These are phyloP conservation scores for Odontomyia ornata DNA, from an alignment of 2,888 invertebrate genomes.

Conservation along the genomic window DNA sequence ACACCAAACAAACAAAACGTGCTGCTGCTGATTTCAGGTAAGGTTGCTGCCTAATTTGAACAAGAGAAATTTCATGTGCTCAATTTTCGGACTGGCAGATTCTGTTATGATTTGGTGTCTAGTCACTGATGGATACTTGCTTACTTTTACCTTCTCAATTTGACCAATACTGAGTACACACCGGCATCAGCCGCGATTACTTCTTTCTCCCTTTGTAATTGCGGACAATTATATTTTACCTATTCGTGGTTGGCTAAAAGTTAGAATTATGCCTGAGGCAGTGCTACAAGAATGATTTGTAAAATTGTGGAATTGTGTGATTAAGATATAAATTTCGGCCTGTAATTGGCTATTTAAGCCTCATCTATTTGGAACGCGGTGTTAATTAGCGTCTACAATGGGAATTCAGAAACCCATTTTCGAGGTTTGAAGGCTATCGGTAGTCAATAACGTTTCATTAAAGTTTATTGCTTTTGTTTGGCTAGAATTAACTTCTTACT, in stretches of 20 bases:
- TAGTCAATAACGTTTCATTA: not conserved
- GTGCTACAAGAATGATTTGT: too few species aligned
- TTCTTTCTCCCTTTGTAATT: conserved; percentile 4
- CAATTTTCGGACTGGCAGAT: not conserved
- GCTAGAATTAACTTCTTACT: not conserved
- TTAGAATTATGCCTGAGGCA: not conserved
- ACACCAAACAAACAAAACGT: not conserved
- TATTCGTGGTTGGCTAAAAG: not conserved
- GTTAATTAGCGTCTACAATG: not conserved
- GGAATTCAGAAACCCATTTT: not conserved
- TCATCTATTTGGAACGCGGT: not conserved
- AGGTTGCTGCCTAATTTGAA: not conserved
- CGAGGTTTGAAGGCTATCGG: not conserved
- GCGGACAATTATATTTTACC: not conserved
- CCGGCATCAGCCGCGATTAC: not conserved
- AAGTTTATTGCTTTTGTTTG: not conserved
- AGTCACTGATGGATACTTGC: too few species aligned
- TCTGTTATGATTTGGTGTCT: too few species aligned
- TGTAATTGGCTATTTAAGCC: not conserved
- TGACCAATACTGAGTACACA: not conserved
- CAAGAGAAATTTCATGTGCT: not conserved
- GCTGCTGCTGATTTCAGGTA: not conserved
- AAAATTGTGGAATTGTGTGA: too few species aligned
- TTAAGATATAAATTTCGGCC: too few species aligned
- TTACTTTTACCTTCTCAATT: not conserved